Base-by-base conservation (phyloP, 2,888 invertebrate genomes). In the Lypha dubia region DNA sequence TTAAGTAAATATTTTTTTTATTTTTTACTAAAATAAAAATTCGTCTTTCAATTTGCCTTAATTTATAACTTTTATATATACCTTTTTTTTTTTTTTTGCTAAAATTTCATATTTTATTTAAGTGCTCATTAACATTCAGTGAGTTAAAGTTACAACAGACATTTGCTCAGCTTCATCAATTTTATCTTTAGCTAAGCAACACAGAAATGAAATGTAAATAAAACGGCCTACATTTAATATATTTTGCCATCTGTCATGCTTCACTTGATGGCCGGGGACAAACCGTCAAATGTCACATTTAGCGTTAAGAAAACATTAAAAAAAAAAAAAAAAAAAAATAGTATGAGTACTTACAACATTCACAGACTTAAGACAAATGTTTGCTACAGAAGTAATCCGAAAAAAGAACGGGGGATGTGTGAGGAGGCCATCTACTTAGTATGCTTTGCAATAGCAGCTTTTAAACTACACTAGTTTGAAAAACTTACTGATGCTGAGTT, bases 61-160 rank as follows among this genome's bases (percentile, higher is more conserved):
- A 20, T 49, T 49, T 49, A 49, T 49, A 2, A 38, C 13, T 46
- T 46, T 7, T 1, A 6, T n/a, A n/a, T n/a, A n/a, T n/a, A n/a
- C n/a, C n/a, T n/a, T n/a, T n/a, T 51, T 63, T n/a, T 38, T 74
- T 0, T 3, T 73, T 49, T 77, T 58, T 73, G 63, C 63, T 74
- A 75, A 70, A 58, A 51, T 80, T 79, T 79, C 32, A 41, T 20
- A 67, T 82, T n/a, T n/a, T 60, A 65, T 83, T 79, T 82, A 58
- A 77, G 67, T 65, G 74, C 85, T 79, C 75, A 81, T 85, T 83
- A 85, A 83, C 68, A 81, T 85, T 83, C 85, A 83, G 79, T 86
- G 84, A 79, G 41, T 68, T 32, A 49, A 75, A 58, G 49, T n/a
- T 73, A 35, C 35, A 38, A 49, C 46, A n/a, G 79, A 65, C 46